These are phyloP conservation scores for Drosophila pruinosa DNA, from an alignment of 1,140 invertebrate species.

Conservation along the genomic window DNA sequence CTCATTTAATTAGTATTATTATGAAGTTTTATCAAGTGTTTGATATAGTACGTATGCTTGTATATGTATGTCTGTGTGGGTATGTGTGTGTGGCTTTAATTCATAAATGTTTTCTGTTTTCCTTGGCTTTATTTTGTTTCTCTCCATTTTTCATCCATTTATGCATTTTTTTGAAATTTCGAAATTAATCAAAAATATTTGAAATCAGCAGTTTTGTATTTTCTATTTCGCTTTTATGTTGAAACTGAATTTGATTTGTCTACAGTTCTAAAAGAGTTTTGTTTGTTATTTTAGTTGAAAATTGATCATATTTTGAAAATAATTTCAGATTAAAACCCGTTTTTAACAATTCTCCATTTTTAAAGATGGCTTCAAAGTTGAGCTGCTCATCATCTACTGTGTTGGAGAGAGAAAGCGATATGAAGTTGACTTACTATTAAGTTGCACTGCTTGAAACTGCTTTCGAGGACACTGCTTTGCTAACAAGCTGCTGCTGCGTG, in stretches of 20 bases:
- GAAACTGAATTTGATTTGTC: too few relatives aligned
- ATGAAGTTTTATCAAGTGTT: slow-evolving; percentile 11
- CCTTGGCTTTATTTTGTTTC: background rate
- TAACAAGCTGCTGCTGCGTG: background rate
- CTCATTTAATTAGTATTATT: slow-evolving; percentile 23
- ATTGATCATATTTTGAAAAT: too few relatives aligned
- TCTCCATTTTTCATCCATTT: background rate
- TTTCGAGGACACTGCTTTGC: background rate
- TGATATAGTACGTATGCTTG: too few relatives aligned
- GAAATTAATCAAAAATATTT: too few relatives aligned
- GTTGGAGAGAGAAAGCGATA: slow-evolving; percentile 1
- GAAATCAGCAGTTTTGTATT: background rate
- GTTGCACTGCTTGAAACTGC: slow-evolving; percentile 20
- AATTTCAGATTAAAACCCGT: too few relatives aligned
- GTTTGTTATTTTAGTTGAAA: too few relatives aligned
- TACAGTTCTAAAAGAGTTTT: too few relatives aligned
- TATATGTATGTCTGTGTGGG: background rate
- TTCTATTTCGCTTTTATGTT: too few relatives aligned
- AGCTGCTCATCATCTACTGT: too few relatives aligned
- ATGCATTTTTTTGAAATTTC: background rate
- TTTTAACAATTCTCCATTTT: too few relatives aligned
- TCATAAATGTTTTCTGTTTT: slow-evolving; percentile 10
- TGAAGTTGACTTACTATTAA: too few relatives aligned
- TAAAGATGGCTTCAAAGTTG: too few relatives aligned
- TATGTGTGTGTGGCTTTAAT: slow-evolving; percentile 3